Evolutionary conservation across 2,113 vertebrate species (phyloP).

Genomic region (Bolborhynchus lineola): DNA sequence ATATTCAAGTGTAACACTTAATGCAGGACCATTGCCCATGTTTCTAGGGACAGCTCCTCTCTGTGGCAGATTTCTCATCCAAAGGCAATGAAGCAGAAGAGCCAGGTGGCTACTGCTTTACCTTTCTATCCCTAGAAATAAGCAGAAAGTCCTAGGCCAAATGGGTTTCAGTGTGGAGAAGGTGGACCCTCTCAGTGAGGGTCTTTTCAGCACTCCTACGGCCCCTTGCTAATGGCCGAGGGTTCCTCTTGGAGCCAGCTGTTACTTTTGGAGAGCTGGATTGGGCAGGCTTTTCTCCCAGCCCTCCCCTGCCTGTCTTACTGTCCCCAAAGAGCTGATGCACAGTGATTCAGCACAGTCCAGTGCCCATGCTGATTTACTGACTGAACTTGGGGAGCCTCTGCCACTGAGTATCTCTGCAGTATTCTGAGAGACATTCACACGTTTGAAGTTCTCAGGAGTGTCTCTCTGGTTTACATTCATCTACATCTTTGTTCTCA

Average conservation of each 20-base stretch:
- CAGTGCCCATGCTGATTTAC: background rate
- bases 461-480: background rate
- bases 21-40: background rate
- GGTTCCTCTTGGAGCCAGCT: background rate
- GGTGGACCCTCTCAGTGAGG: background rate
- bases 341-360: background rate
- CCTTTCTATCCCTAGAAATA: background rate
- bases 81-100: background rate
- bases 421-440: background rate
- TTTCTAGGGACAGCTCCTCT: background rate
- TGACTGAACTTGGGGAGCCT: background rate
- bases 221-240: background rate
- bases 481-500: background rate
- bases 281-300: background rate
- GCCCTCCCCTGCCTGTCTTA: background rate
- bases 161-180: background rate
- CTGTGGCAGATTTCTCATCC: background rate
- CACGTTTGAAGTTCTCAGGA: background rate
- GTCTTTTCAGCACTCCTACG: background rate
- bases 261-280: background rate
- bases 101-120: background rate
- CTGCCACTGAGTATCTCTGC: background rate
- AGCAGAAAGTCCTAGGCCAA: background rate
- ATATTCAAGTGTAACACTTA: background rate
- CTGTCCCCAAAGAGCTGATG: background rate